These are phyloP conservation scores for Halcyon badia DNA, from an alignment of 2,797 vertebrate species.

Conservation along the genomic window DNA sequence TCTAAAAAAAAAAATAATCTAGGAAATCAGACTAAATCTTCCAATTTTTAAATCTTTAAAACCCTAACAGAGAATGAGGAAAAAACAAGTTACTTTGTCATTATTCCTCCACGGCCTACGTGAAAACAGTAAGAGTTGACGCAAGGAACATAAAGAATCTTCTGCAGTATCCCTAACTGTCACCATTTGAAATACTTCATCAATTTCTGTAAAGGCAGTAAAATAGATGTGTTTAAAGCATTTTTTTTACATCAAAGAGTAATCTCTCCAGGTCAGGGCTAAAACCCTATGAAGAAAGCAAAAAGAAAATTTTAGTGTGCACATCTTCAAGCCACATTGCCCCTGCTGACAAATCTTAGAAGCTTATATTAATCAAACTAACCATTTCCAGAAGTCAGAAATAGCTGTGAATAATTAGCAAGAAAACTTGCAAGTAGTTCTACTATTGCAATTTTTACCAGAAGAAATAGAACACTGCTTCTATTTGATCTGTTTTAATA, in stretches of 20 bases:
- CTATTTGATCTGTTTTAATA: neutral
- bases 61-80: rapidly evolving
- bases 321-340: neutral
- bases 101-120: neutral
- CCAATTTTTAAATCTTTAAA: neutral
- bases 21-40: neutral
- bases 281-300: neutral
- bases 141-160: neutral
- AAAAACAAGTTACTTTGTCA: rapidly evolving
- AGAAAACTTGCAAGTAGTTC: neutral
- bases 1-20: neutral
- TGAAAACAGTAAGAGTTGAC: neutral
- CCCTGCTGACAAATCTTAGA: neutral
- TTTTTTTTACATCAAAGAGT: neutral
- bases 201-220: neutral
- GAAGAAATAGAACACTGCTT: neutral
- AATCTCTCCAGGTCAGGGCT: neutral
- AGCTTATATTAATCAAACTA: neutral
- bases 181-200: neutral
- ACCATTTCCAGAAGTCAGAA: neutral
- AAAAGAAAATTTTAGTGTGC: rapidly evolving
- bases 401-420: neutral
- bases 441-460: neutral
- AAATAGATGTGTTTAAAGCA: neutral
- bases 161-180: neutral